A percentile compares a stretch with the other conserved stretches of the same genome.
Conservation (phyloP, 1,140 invertebrate genomes). For the Goniozus legneri region DNA sequence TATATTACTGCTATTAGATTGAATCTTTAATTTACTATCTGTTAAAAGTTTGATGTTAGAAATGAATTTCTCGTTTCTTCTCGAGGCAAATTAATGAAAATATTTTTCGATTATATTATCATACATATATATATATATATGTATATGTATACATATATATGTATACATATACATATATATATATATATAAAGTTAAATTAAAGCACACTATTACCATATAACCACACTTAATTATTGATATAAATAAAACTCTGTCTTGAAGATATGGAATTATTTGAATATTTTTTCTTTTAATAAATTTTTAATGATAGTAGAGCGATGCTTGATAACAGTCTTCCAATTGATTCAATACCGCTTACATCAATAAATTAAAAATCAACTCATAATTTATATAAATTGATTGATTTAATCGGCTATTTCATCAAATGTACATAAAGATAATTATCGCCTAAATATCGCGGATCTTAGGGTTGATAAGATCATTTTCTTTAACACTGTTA, state of each 20-base stretch:
- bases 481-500: too few relatives aligned
- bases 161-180: constrained; percentile 1
- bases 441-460: too few relatives aligned
- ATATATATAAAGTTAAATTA: too few relatives aligned
- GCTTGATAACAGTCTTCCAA: constrained; percentile 37
- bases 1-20: constrained; percentile 11
- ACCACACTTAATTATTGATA: too few relatives aligned
- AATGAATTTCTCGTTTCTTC: too few relatives aligned
- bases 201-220: too few relatives aligned
- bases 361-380: constrained; percentile 40
- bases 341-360: constrained; percentile 38
- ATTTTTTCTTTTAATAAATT: constrained; percentile 11
- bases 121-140: constrained; percentile 2
- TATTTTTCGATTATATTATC: neutral
- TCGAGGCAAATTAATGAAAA: constrained; percentile 3
- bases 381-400: constrained; percentile 28
- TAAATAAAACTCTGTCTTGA: too few relatives aligned
- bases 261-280: too few relatives aligned
- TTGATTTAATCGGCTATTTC: constrained; percentile 13
- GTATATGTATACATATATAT: constrained; percentile 1
- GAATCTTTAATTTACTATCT: constrained; percentile 1
- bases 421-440: constrained; percentile 43
- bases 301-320: constrained; percentile 18
- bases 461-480: too few relatives aligned
- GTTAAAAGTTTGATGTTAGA: neutral